Base-by-base conservation (phyloP, 2,888 invertebrate genomes). In the Clepsis dumicolana region DNA sequence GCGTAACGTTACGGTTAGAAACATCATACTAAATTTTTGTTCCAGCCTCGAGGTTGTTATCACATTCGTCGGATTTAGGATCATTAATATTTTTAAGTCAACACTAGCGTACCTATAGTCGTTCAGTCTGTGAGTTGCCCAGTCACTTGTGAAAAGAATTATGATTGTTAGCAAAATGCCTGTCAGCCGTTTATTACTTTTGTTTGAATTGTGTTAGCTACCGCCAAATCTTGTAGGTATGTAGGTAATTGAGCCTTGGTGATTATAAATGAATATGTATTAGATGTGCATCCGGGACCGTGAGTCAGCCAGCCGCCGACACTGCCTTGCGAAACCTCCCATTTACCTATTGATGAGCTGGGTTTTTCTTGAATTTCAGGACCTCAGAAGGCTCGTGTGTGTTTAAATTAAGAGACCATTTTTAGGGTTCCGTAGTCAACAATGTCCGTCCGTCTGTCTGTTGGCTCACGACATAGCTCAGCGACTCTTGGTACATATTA, bases 231-330 rank as follows among this genome's bases (percentile, higher is more conserved):
- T 73, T 44, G 66, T 66, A 48, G 61, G 66, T 59, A 57, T 41
- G 52, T 52, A 57, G 32, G 52, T 52, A 63, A 64, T 67, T 63
- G 57, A 63, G 59, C 63, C 70, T 75, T 73, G 56, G 69, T 70
- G 68, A 67, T 69, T 73, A 71, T 74, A 71, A 76, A 80, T 84
- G 75, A 81, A 83, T 83, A 84, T 84, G 79, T 80, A 84, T 82
- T 78, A 76, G 67, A 69, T 75, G 70, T 77, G 80, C 80, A 81
- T 85, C 85, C 84, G 84, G 83, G 79, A 79, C 76, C 65, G 72
- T 80, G 79, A 79, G 70, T 78, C 77, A 79, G 68, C 35, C 24
- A 52, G 62, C 48, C 56, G 29, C 63, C 65, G 60, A 60, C 62
- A 68, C 61, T 54, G 59, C 50, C 69, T 53, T 65, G 63, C 60